Conservation (phyloP, 2,797 vertebrate species). For the Rachycentron canadum region DNA sequence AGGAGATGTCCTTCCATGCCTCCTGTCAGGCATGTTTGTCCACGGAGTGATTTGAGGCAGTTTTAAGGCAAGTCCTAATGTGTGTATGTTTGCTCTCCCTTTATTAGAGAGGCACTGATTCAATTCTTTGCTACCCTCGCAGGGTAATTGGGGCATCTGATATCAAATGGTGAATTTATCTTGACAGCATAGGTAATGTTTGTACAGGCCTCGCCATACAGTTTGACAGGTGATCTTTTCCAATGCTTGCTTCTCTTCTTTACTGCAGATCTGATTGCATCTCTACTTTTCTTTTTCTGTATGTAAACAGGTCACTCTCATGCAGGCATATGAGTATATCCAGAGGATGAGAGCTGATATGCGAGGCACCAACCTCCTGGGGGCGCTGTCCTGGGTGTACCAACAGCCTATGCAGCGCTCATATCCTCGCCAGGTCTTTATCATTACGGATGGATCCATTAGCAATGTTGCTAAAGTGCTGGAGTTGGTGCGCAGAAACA, state of each 20-base stretch:
- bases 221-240: conserved; percentile 37
- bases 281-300: conserved; percentile 1
- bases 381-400: conserved; percentile 90
- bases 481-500: conserved; percentile 91
- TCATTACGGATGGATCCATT: conserved; percentile 84
- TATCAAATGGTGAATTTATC: conserved; percentile 62
- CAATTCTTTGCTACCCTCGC: conserved; percentile 43
- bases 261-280: conserved; percentile 36
- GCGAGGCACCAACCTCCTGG: conserved; percentile 87
- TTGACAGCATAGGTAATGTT: conserved; percentile 53
- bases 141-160: conserved; percentile 60
- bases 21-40: conserved; percentile 68
- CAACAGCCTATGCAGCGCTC: conserved; percentile 90
- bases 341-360: conserved; percentile 83
- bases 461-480: conserved; percentile 86
- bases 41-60: conserved; percentile 55
- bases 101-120: conserved; percentile 65
- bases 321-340: conserved; percentile 86
- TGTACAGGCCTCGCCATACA: conserved; percentile 43
- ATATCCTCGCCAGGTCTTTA: conserved; percentile 93
- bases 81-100: conserved; percentile 66
- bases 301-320: conserved; percentile 85
- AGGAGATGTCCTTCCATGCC: conserved; percentile 54
- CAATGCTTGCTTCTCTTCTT: conserved; percentile 26
- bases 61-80: conserved; percentile 69